Conservation (phyloP, 1,140 invertebrate genomes). For the Drosophila bocki region DNA sequence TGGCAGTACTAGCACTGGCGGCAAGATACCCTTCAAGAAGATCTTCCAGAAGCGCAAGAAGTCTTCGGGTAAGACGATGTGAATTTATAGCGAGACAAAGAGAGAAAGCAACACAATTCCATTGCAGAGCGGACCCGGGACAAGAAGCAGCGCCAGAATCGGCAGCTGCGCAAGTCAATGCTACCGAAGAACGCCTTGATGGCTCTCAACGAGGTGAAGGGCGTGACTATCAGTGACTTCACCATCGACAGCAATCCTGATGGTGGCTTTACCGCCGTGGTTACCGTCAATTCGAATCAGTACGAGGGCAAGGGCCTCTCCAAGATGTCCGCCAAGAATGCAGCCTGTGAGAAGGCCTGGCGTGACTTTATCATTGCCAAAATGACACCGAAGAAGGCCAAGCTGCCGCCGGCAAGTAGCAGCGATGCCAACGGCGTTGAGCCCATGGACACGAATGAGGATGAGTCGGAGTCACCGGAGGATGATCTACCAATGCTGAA, state of each 20-base stretch:
- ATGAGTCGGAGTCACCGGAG: constrained; percentile 68
- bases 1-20: constrained; percentile 26
- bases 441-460: constrained; percentile 51
- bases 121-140: constrained; percentile 82
- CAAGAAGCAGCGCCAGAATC: constrained; percentile 89
- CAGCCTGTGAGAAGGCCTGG: constrained; percentile 90
- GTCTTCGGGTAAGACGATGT: constrained; percentile 69
- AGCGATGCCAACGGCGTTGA: constrained; percentile 34
- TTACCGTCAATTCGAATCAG: constrained; percentile 75
- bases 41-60: constrained; percentile 82
- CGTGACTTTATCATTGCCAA: constrained; percentile 89
- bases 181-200: constrained; percentile 94
- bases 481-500: constrained; percentile 90
- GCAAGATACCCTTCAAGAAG: constrained; percentile 80
- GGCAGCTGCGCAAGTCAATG: constrained; percentile 88
- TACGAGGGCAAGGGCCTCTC: constrained; percentile 85
- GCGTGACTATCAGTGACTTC: constrained; percentile 81
- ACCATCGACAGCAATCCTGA: constrained; percentile 69
- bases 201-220: constrained; percentile 93
- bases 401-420: background rate
- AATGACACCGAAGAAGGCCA: constrained; percentile 86
- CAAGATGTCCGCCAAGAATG: constrained; percentile 87
- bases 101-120: background rate
- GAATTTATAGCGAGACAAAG: background rate
- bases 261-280: constrained; percentile 78